phyloP scores from a whole-genome alignment of 2,888 invertebrate species.

The Gymnosoma rotundatum region DNA sequence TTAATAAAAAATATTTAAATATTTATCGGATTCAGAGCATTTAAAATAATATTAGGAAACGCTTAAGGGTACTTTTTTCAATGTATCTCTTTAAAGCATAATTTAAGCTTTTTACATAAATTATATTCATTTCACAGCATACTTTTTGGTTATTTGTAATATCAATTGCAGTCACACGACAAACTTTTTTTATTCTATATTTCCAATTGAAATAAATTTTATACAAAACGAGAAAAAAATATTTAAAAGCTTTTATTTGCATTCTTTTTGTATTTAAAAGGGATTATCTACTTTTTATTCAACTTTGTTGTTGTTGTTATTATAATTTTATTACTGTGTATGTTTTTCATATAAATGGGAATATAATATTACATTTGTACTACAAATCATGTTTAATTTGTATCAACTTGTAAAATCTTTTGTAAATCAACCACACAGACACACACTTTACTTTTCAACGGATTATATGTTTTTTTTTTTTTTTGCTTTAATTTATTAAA shows the following conservation, averaged over 20 bases:
- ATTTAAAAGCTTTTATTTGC: neutral
- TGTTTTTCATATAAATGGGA: neutral
- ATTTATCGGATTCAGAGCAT: neutral
- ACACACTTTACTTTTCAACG: neutral
- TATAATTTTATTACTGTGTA: neutral
- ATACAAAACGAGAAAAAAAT: slow-evolving; percentile 8
- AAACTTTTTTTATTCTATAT: slow-evolving; percentile 4
- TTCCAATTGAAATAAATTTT: slow-evolving; percentile 13
- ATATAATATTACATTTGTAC: neutral
- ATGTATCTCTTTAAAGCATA: slow-evolving; percentile 8
- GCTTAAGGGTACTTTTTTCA: slow-evolving; percentile 6
- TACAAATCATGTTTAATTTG: slow-evolving; percentile 32
- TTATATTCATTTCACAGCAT: slow-evolving; percentile 25
- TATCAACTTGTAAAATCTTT: neutral
- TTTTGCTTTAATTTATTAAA: neutral
- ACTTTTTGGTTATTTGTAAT: slow-evolving; percentile 5
- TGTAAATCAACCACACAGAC: neutral
- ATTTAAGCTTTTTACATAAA: slow-evolving; percentile 19
- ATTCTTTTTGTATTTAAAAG: slow-evolving; percentile 1
- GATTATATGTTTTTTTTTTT: neutral
- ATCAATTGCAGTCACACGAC: neutral
- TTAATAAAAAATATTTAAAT: too few species aligned
- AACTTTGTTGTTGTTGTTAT: neutral
- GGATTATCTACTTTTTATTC: slow-evolving; percentile 25
- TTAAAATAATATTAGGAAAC: slow-evolving; percentile 11